Conservation (phyloP, 1,140 invertebrate species). For the Cylas formicarius region DNA sequence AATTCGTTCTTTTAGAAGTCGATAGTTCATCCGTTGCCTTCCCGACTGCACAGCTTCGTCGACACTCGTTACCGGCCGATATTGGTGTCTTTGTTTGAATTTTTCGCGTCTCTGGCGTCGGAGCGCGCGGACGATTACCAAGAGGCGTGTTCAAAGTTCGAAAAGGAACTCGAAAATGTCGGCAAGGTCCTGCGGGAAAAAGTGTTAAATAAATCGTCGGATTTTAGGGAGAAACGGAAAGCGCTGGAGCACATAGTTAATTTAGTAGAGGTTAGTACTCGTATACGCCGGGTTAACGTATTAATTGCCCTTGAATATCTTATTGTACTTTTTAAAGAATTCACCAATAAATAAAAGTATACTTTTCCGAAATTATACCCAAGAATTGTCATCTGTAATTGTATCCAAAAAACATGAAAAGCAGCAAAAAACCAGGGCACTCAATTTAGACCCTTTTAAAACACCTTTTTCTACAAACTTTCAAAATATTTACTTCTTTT, state of each 20-base stretch:
- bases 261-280: constrained; percentile 33
- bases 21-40: constrained; percentile 31
- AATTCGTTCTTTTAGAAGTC: constrained; percentile 28
- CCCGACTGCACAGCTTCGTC: constrained; percentile 30
- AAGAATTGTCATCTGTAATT: too few relatives aligned
- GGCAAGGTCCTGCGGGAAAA: constrained; percentile 18
- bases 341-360: too few relatives aligned
- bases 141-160: constrained; percentile 13
- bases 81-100: constrained; percentile 26
- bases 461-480: too few relatives aligned
- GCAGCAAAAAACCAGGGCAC: too few relatives aligned
- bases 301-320: background rate
- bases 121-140: constrained; percentile 20
- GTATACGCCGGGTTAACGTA: background rate
- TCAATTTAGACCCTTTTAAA: too few relatives aligned
- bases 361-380: too few relatives aligned
- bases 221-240: constrained; percentile 28
- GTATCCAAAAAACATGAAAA: too few relatives aligned
- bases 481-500: too few relatives aligned
- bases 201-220: constrained; percentile 14
- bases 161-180: constrained; percentile 21
- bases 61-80: constrained; percentile 25
- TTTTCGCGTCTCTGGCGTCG: constrained; percentile 21
- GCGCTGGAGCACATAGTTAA: constrained; percentile 33
- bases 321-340: too few relatives aligned